phyloP scores from a whole-genome alignment of 2,797 vertebrate species.

The Anas bahamensis region DNA sequence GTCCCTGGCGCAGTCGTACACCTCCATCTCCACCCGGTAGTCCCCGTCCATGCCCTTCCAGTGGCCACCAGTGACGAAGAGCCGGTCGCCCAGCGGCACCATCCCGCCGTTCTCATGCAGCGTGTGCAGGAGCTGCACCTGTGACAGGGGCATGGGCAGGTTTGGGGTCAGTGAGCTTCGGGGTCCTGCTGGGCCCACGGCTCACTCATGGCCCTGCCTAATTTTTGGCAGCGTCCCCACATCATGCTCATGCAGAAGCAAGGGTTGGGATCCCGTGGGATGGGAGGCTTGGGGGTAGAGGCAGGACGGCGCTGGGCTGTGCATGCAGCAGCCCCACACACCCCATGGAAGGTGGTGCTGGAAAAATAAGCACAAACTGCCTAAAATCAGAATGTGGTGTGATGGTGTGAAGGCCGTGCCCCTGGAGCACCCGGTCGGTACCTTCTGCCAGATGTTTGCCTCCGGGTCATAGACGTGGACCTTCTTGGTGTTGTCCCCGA shows the following conservation, averaged over 20 bases:
- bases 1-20: slow-evolving; percentile 85
- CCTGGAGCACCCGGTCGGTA: neutral
- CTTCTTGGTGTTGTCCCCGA: slow-evolving; percentile 98
- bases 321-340: neutral
- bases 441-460: slow-evolving; percentile 97
- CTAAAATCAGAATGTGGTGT: accelerated
- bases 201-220: neutral
- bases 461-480: slow-evolving; percentile 90
- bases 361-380: neutral
- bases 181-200: accelerated
- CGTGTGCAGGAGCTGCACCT: slow-evolving; percentile 95
- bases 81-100: slow-evolving; percentile 83
- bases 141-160: neutral
- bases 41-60: slow-evolving; percentile 98
- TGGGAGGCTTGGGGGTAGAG: accelerated
- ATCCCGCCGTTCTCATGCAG: slow-evolving; percentile 95
- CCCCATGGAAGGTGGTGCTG: neutral
- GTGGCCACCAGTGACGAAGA: slow-evolving; percentile 92
- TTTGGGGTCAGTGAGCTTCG: neutral
- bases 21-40: slow-evolving; percentile 94
- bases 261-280: neutral
- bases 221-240: neutral
- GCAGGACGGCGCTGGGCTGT: neutral
- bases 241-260: neutral
- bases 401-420: accelerated